Base-by-base conservation (phyloP, 1,140 invertebrate species). In the Aplysia californica region DNA sequence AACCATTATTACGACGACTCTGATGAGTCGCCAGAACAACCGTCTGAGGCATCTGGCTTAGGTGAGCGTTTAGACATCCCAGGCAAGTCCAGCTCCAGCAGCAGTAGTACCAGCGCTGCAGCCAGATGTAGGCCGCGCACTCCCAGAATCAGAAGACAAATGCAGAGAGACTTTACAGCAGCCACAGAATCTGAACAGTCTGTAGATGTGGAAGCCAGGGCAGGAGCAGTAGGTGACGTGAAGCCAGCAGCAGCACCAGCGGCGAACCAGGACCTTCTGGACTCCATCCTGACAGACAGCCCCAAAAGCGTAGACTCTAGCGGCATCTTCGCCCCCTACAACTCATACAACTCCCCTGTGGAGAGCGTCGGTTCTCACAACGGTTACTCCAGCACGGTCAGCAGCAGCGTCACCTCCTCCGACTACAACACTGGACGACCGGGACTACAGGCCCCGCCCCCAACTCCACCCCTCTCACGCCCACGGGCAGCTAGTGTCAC, bases 241-340 rank as follows among this genome's bases (percentile, higher is more conserved):
- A n/a, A n/a, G n/a, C n/a, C n/a, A n/a, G n/a, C n/a, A n/a, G n/a
- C n/a, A n/a, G 65, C 41, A 50, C 41, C 66, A 29, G 69, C 66
- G 20, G 75, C 76, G 33, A 79, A 78, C 35, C 56, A 41, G 50
- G 74, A 76, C 5, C 26, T 83, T 0, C 64, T 84, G 10, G 85
- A 87, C 74, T 85, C 84, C 1, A 83, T 86, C 41, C 79, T 87
- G 21, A 87, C 84, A 29, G 84, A 86, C 76, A 87, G 85, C 76
- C 85, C 85, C 20, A 75, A 75, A 44, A 85, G 84, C 76, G 81
- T 84, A 5, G 79, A 84, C 65, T 84, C 85, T 67, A 86, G 82
- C 83, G 86, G 85, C 33, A 82, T 86, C 0, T 82, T 82, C 36
- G 83, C 83, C 36, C 85, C 85, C 4, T 81, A 80, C 78, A 87